These are phyloP conservation scores for Bursaphelenchus mucronatus DNA, from an alignment of 1,140 invertebrate species.

Conservation along the genomic window DNA sequence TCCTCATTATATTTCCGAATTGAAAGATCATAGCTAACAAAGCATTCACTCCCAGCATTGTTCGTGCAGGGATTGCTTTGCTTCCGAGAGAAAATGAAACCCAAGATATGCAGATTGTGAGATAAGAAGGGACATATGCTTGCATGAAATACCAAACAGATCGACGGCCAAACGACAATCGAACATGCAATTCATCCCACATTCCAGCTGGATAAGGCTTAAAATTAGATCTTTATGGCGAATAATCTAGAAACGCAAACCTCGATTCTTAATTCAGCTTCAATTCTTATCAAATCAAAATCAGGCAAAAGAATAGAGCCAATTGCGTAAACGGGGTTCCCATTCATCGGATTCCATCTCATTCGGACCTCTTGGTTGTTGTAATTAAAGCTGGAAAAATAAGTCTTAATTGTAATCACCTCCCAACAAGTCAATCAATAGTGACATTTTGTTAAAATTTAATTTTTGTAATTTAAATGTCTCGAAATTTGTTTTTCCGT, in stretches of 20 bases:
- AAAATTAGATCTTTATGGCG: conserved; percentile 2
- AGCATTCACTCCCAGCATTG: conserved; percentile 55
- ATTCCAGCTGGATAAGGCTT: conserved; percentile 56
- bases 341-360: conserved; percentile 53
- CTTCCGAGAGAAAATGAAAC: conserved; percentile 57
- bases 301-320: conserved; percentile 52
- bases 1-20: conserved; percentile 60
- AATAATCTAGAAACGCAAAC: conserved; percentile 22
- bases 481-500: conserved; percentile 15
- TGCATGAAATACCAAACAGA: conserved; percentile 60
- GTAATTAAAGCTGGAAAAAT: conserved; percentile 56
- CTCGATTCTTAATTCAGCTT: conserved; percentile 41
- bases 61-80: conserved; percentile 58
- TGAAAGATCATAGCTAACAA: conserved; percentile 59
- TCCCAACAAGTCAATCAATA: too few relatives aligned
- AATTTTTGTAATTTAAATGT: conserved; percentile 3
- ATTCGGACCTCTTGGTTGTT: conserved; percentile 61
- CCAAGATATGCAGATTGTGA: conserved; percentile 60
- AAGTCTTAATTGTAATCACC: conserved; percentile 12
- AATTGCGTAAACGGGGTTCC: conserved; percentile 49
- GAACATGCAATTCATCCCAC: conserved; percentile 60
- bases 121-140: conserved; percentile 59
- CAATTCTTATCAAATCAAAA: conserved; percentile 54
- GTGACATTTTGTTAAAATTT: too few relatives aligned
- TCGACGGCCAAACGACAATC: conserved; percentile 51